phyloP scores from a whole-genome alignment of 2,113 vertebrate species.

The Campylomormyrus numenius region DNA sequence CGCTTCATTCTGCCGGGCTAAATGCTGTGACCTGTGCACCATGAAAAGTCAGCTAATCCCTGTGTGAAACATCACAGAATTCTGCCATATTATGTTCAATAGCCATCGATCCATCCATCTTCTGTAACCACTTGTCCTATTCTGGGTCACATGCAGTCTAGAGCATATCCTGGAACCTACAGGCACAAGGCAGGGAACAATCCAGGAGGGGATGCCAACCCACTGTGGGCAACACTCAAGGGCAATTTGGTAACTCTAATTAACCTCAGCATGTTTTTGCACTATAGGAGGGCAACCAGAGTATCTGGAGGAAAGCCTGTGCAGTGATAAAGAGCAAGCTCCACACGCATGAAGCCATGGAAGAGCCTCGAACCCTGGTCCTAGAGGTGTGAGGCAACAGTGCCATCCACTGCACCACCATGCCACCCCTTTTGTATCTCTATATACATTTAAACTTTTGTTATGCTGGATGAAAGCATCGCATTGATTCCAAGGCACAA shows the following conservation, averaged over 20 bases:
- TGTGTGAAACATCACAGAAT: background rate
- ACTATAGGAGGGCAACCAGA: background rate
- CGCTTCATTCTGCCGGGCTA: background rate
- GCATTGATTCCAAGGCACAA: background rate
- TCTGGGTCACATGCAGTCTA: too few relatives aligned
- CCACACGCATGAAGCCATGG: background rate
- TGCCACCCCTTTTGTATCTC: background rate
- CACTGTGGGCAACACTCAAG: background rate
- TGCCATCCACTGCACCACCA: background rate
- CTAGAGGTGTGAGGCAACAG: background rate
- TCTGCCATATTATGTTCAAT: background rate
- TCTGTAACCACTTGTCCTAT: background rate
- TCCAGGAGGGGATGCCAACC: background rate
- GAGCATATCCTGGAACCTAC: background rate
- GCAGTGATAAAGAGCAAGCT: background rate
- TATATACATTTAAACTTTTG: background rate
- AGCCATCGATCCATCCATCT: background rate
- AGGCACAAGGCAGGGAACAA: background rate
- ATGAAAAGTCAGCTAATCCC: constrained; percentile 2
- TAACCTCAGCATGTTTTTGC: background rate
- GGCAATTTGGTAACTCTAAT: background rate
- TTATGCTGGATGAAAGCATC: background rate
- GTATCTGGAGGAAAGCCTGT: background rate
- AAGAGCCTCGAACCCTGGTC: background rate
- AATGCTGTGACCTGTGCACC: background rate